Conservation (phyloP, 2,113 vertebrate genomes). For the Nipponia nippon region DNA sequence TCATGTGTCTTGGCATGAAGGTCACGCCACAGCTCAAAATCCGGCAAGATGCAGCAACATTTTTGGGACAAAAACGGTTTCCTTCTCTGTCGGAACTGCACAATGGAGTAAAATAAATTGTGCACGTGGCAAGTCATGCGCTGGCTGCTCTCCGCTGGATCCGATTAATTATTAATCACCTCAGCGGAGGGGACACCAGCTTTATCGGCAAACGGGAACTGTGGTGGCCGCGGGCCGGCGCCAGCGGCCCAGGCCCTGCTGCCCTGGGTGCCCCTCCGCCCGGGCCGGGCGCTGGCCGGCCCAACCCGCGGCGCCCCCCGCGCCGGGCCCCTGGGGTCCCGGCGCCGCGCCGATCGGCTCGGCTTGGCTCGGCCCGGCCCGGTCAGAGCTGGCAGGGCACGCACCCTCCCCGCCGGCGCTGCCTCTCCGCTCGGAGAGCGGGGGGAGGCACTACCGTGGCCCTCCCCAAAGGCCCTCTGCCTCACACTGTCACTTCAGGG, state of each 20-base stretch:
- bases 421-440: neutral
- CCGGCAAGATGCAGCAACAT: neutral
- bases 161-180: neutral
- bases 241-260: rapidly evolving
- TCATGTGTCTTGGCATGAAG: neutral
- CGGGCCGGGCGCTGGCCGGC: no score
- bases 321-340: neutral
- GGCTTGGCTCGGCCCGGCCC: no score
- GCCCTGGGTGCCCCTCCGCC: no score
- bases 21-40: neutral
- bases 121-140: rapidly evolving
- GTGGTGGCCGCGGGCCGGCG: rapidly evolving
- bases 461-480: neutral
- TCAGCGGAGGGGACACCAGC: rapidly evolving
- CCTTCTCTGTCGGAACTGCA: no score
- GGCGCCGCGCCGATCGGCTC: neutral
- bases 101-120: neutral
- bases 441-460: no score
- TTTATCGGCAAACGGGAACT: neutral
- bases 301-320: no score
- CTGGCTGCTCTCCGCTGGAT: neutral
- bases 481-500: rapidly evolving
- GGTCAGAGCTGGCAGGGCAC: no score
- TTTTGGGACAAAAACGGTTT: neutral
- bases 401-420: neutral